phyloP scores from a whole-genome alignment of 2,797 vertebrate species.

The Rhinichthys osculus region DNA sequence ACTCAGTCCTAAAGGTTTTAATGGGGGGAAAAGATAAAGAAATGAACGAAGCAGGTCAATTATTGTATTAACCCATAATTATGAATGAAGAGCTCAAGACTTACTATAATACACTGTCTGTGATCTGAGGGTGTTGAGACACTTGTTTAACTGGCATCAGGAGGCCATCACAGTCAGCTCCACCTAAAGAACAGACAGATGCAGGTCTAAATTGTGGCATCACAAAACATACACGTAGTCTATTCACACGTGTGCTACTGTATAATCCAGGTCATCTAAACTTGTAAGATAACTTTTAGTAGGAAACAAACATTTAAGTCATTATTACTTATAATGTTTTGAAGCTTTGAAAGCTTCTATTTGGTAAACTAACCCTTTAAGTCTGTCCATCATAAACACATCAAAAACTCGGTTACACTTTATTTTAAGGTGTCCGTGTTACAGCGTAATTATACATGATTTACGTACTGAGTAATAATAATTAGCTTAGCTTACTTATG shows the following conservation, averaged over 20 bases:
- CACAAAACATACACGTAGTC: neutral
- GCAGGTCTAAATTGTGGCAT: neutral
- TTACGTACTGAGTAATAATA: neutral
- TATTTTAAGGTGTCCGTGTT: neutral
- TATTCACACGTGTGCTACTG: neutral
- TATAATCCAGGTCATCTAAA: neutral
- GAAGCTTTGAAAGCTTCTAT: neutral
- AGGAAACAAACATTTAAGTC: neutral
- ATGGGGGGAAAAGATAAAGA: neutral
- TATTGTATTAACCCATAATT: neutral
- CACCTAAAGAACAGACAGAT: slow-evolving; percentile 26
- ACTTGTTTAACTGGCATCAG: slow-evolving; percentile 8
- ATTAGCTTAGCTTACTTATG: too few species aligned
- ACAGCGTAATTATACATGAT: neutral
- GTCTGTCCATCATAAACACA: neutral
- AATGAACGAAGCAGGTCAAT: neutral
- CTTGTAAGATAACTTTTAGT: neutral
- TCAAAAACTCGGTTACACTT: neutral
- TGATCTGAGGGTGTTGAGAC: slow-evolving; percentile 6
- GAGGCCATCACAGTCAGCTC: slow-evolving; percentile 32
- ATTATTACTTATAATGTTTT: neutral
- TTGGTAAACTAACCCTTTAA: neutral
- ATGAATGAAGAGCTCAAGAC: neutral
- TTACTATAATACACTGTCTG: slow-evolving; percentile 28
- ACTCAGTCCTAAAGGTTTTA: neutral